A percentile compares a stretch with the other conserved stretches of the same genome.
Conservation (phyloP, 2,888 invertebrate genomes). For the Mythimna loreyi region DNA sequence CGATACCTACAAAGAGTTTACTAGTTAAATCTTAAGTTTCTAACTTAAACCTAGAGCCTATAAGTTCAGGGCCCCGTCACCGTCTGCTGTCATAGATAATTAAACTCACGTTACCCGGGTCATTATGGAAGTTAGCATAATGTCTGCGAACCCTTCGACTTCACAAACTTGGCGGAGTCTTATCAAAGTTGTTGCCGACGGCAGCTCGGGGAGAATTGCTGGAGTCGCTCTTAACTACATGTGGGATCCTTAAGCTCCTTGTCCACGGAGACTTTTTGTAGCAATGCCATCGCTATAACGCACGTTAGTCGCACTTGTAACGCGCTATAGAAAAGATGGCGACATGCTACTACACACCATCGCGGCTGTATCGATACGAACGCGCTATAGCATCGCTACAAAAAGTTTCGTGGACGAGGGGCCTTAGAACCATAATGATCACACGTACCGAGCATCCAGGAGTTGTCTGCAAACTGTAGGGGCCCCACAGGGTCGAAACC, state of each 20-base stretch:
- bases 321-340: no score
- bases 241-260: no score
- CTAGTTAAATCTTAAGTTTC: not conserved
- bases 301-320: no score
- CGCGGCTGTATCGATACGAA: no score
- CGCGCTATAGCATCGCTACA: no score
- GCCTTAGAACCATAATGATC: no score
- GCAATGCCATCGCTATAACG: no score
- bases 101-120: slow-evolving; percentile 40
- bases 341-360: no score
- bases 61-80: not conserved
- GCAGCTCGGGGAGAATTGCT: slow-evolving; percentile 28
- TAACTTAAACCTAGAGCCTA: not conserved
- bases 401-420: no score
- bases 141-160: slow-evolving; percentile 42
- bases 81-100: slow-evolving; percentile 39
- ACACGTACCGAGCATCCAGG: no score
- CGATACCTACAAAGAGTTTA: not conserved
- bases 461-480: no score
- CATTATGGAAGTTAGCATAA: slow-evolving; percentile 50
- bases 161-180: slow-evolving; percentile 45
- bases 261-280: not conserved
- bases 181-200: slow-evolving; percentile 55
- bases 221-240: slow-evolving; percentile 31
- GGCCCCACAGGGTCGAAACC: no score